Percentiles rank a stretch among this genome's conserved stretches.
Conservation (phyloP, 2,797 vertebrate genomes). For the Lepilemur ruficaudatus region DNA sequence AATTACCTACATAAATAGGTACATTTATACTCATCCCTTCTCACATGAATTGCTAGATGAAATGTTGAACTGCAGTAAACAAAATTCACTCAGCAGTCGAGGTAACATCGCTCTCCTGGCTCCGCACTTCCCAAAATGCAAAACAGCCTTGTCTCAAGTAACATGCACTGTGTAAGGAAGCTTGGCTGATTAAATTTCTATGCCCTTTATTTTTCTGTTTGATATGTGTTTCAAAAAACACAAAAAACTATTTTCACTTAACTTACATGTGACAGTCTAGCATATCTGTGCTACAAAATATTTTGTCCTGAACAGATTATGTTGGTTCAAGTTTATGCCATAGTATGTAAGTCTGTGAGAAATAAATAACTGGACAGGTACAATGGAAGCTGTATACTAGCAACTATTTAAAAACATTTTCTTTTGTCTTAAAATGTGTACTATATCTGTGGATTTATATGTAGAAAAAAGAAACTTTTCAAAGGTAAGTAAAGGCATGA, state of each 20-base stretch:
- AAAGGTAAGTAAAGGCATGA: conserved; percentile 41
- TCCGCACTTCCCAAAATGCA: conserved; percentile 21
- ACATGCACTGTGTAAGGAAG: neutral
- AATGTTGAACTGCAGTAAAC: conserved; percentile 60
- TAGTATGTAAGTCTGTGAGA: neutral
- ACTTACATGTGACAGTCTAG: neutral
- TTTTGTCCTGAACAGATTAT: conserved; percentile 34
- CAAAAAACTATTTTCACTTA: conserved; percentile 23
- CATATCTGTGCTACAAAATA: neutral
- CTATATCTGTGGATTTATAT: neutral
- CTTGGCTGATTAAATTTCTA: conserved; percentile 19
- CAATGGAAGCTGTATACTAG: neutral
- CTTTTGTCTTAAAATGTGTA: conserved; percentile 37
- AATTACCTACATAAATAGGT: conserved; percentile 16
- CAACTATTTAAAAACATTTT: neutral
- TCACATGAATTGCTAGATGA: conserved; percentile 43
- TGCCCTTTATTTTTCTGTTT: conserved; percentile 35
- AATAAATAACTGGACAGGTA: neutral
- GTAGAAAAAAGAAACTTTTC: neutral
- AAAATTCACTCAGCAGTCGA: conserved; percentile 48
- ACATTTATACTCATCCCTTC: conserved; percentile 33
- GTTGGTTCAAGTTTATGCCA: neutral
- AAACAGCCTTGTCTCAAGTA: conserved; percentile 18
- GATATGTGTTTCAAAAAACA: neutral
- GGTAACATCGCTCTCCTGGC: conserved; percentile 40